phyloP scores from a whole-genome alignment of 2,888 invertebrate genomes.

The Cantharis flavilabris region DNA sequence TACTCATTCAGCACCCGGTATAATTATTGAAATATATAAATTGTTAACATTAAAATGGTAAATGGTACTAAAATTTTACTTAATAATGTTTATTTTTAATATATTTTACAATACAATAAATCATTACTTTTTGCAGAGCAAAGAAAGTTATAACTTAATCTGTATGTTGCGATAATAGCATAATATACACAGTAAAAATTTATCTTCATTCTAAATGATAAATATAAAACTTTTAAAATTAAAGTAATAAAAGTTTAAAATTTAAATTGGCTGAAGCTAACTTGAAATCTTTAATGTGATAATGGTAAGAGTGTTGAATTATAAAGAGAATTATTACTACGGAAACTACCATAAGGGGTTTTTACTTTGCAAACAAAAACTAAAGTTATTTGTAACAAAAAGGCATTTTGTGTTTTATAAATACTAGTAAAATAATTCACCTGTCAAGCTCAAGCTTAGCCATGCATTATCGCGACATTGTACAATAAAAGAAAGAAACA shows the following conservation, averaged over 20 bases:
- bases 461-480: conserved; percentile 37
- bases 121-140: not conserved
- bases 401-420: conserved; percentile 33
- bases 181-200: not conserved
- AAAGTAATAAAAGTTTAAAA: not conserved
- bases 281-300: not conserved
- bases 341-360: conserved; percentile 15
- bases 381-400: conserved; percentile 17
- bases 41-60: no score
- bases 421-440: conserved; percentile 41
- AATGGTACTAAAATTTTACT: no score
- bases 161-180: not conserved
- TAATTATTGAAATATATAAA: no score
- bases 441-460: conserved; percentile 40
- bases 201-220: not conserved
- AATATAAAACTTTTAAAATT: not conserved
- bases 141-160: not conserved
- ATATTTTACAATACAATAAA: not conserved
- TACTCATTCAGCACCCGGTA: no score
- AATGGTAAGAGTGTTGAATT: conserved; percentile 7
- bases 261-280: not conserved
- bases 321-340: conserved; percentile 16
- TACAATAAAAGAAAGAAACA: not conserved
- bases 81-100: no score
- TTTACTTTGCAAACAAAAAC: conserved; percentile 16